phyloP scores from a whole-genome alignment of 2,888 invertebrate species.

The Mesorhabditis spiculigera region DNA sequence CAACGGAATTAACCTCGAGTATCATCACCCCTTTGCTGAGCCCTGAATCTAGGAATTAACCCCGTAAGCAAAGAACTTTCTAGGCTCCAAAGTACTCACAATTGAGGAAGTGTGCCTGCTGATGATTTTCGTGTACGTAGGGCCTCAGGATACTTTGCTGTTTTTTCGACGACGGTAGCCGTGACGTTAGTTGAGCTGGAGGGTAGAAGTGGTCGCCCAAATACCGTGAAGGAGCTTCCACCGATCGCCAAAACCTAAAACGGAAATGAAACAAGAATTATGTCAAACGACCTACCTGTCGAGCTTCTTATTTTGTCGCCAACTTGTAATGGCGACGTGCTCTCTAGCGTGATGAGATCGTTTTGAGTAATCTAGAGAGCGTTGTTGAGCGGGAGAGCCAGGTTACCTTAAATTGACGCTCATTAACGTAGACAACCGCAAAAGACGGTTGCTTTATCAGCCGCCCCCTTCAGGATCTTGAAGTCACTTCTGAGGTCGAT shows the following conservation, averaged over 20 bases:
- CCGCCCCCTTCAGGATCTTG: not conserved
- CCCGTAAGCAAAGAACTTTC: not conserved
- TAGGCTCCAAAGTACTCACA: constrained; percentile 29
- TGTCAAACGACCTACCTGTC: constrained; percentile 58
- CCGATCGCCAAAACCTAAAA: constrained; percentile 62
- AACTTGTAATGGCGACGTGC: constrained; percentile 59
- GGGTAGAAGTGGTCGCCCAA: constrained; percentile 62
- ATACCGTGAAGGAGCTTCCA: constrained; percentile 61
- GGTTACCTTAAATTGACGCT: constrained; percentile 61
- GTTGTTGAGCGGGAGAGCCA: not conserved
- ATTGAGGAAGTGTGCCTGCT: constrained; percentile 34
- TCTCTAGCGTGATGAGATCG: constrained; percentile 59
- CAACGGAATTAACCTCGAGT: constrained; percentile 46
- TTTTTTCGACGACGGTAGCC: constrained; percentile 63
- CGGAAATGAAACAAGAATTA: not conserved
- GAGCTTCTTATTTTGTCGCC: constrained; percentile 62
- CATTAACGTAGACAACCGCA: constrained; percentile 61
- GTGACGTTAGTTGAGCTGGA: constrained; percentile 59
- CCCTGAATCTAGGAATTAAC: constrained; percentile 32
- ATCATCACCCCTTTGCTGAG: constrained; percentile 45
- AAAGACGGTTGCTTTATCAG: constrained; percentile 58
- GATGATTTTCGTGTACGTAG: constrained; percentile 42
- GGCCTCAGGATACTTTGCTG: constrained; percentile 46
- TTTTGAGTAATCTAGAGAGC: constrained; percentile 49
- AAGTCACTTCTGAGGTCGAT: not conserved